A percentile compares a stretch with the other conserved stretches of the same genome.
Conservation (phyloP, 2,888 invertebrate genomes). For the Nomada hirtipes region DNA sequence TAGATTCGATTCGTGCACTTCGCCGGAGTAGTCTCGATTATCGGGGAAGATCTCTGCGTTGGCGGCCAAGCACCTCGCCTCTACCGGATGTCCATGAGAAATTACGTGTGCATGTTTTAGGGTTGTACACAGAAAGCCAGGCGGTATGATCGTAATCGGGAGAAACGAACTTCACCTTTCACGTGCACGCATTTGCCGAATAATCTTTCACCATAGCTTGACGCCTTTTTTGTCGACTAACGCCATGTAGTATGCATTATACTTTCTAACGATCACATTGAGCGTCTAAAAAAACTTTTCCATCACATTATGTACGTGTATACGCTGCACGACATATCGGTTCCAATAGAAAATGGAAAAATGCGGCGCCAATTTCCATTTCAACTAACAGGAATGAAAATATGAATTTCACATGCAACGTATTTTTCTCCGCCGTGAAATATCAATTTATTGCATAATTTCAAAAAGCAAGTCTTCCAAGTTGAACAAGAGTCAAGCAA, state of each 20-base stretch:
- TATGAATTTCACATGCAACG: too few species aligned
- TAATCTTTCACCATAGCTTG: neutral
- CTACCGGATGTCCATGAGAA: conserved; percentile 47
- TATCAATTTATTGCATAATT: neutral
- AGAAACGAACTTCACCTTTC: conserved; percentile 26
- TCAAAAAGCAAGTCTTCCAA: neutral
- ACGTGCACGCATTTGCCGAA: conserved; percentile 33
- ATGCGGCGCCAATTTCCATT: too few species aligned
- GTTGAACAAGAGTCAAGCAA: neutral
- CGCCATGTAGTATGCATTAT: neutral
- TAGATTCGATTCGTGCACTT: conserved; percentile 20
- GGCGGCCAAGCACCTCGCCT: conserved; percentile 23
- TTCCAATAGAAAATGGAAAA: neutral
- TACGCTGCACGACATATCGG: neutral
- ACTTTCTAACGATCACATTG: neutral
- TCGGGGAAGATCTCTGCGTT: conserved; percentile 47
- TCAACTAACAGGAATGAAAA: too few species aligned
- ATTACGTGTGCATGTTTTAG: conserved; percentile 52
- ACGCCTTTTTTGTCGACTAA: neutral
- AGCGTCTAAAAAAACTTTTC: neutral
- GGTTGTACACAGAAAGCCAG: conserved; percentile 21
- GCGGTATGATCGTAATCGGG: conserved; percentile 51
- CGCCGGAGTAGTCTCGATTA: conserved; percentile 36
- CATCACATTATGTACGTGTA: too few species aligned
- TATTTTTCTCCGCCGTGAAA: neutral